Percentiles rank a stretch among this genome's conserved stretches.
These are phyloP conservation scores for Rynchops niger DNA, from an alignment of 2,113 vertebrate species.

Conservation along the genomic window DNA sequence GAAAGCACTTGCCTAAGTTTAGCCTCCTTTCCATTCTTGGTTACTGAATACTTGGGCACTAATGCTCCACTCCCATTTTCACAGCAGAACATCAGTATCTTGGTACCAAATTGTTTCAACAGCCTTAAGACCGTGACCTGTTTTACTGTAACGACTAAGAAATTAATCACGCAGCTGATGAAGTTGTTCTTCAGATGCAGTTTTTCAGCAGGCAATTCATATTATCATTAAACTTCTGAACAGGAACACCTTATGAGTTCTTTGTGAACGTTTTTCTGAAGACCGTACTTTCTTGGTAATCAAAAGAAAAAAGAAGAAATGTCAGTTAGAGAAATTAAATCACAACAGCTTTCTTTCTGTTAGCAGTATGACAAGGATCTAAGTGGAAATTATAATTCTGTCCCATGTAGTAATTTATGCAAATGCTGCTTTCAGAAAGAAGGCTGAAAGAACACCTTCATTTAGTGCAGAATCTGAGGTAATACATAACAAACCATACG, in stretches of 20 bases:
- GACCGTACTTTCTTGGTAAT: not conserved
- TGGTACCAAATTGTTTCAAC: not conserved
- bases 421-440: not conserved
- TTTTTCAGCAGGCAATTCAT: not conserved
- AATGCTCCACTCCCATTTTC: not conserved
- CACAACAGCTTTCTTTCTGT: not conserved
- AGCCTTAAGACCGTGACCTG: not conserved
- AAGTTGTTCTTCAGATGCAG: not conserved
- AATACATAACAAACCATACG: fast-evolving
- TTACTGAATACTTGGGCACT: not conserved
- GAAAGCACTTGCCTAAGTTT: not conserved
- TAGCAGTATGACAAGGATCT: not conserved
- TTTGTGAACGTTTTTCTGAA: not conserved
- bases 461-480: not conserved
- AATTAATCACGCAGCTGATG: not conserved
- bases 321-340: not conserved
- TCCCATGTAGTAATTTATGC: not conserved
- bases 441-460: not conserved
- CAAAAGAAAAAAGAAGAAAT: not conserved
- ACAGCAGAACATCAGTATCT: not conserved
- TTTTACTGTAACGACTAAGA: not conserved
- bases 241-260: not conserved
- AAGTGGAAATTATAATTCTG: not conserved
- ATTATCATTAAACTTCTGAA: not conserved
- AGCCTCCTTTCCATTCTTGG: not conserved